Conservation (phyloP, 2,113 vertebrate species). For the Reinhardtius hippoglossoides region DNA sequence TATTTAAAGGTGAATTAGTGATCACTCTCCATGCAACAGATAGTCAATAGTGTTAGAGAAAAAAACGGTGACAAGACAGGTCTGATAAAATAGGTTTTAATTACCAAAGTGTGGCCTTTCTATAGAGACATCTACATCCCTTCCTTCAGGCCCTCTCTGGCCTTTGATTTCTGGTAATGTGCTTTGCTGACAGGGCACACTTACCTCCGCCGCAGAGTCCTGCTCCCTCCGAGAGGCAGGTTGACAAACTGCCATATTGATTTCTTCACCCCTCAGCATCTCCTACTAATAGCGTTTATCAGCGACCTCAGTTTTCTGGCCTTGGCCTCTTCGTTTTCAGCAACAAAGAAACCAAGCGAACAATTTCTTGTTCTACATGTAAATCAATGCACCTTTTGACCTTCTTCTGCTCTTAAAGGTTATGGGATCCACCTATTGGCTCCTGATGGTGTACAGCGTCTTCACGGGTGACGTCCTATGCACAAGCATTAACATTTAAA, state of each 20-base stretch:
- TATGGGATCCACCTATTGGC: conserved; percentile 67
- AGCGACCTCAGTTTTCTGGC: conserved; percentile 89
- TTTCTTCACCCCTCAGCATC: conserved; percentile 81
- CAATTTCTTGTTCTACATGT: conserved; percentile 99
- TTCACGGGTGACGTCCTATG: neutral
- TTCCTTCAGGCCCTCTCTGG: conserved; percentile 79
- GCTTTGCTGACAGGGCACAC: conserved; percentile 93
- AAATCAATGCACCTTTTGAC: conserved; percentile 96
- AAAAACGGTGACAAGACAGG: conserved; percentile 78
- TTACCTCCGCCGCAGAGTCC: conserved; percentile 80
- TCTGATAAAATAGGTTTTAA: conserved; percentile 97
- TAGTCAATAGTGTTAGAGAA: conserved; percentile 87
- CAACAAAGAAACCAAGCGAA: conserved; percentile 94
- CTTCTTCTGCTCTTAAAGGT: conserved; percentile 79
- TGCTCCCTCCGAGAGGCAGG: conserved; percentile 85
- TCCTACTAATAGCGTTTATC: conserved; percentile 91
- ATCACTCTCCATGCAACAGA: conserved; percentile 82
- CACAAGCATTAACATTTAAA: neutral
- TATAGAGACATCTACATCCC: conserved; percentile 75
- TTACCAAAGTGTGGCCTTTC: conserved; percentile 92
- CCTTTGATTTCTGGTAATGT: conserved; percentile 97
- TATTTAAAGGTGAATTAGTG: conserved; percentile 89
- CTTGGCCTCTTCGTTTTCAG: conserved; percentile 87
- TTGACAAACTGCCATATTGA: conserved; percentile 98
- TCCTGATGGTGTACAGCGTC: conserved; percentile 45